Percentiles rank a stretch among this genome's conserved stretches.
Evolutionary conservation across 2,888 invertebrate genomes (phyloP).

Genomic region (Aspidiotus rigidus): DNA sequence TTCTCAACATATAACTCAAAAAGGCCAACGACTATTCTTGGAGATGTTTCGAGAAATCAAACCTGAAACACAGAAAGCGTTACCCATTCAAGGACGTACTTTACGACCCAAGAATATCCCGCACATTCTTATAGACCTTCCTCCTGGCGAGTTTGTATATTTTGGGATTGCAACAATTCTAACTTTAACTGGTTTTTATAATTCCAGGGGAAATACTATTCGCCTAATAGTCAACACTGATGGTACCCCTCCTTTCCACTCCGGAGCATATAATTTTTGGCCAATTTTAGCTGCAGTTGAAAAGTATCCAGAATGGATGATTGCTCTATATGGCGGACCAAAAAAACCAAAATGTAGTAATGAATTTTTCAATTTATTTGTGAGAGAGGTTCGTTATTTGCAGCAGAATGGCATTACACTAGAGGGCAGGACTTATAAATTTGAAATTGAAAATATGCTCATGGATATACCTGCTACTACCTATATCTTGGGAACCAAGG

Average conservation of each 20-base stretch:
- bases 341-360: slow-evolving; percentile 7
- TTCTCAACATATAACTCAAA: too few species aligned
- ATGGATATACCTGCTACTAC: slow-evolving; percentile 10
- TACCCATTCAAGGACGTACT: slow-evolving; percentile 9
- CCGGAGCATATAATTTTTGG: slow-evolving; percentile 7
- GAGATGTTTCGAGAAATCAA: too few species aligned
- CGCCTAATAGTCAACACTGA: slow-evolving; percentile 2
- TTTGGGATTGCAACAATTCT: slow-evolving; percentile 7
- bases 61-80: slow-evolving; percentile 1
- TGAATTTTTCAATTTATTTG: slow-evolving; percentile 12
- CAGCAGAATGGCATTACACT: background rate
- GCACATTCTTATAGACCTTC: background rate
- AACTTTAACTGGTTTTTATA: slow-evolving; percentile 7
- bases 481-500: slow-evolving; percentile 10
- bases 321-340: slow-evolving; percentile 5
- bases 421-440: background rate
- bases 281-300: slow-evolving; percentile 6
- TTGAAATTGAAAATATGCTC: background rate
- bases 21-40: too few species aligned
- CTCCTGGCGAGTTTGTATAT: slow-evolving; percentile 4
- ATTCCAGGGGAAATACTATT: slow-evolving; percentile 1
- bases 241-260: background rate
- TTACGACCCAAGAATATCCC: slow-evolving; percentile 12
- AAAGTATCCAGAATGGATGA: background rate
- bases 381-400: background rate